Percentiles rank a stretch among this genome's conserved stretches.
These are phyloP conservation scores for Calameuta pallipes DNA, from an alignment of 2,888 invertebrate genomes.

Conservation along the genomic window DNA sequence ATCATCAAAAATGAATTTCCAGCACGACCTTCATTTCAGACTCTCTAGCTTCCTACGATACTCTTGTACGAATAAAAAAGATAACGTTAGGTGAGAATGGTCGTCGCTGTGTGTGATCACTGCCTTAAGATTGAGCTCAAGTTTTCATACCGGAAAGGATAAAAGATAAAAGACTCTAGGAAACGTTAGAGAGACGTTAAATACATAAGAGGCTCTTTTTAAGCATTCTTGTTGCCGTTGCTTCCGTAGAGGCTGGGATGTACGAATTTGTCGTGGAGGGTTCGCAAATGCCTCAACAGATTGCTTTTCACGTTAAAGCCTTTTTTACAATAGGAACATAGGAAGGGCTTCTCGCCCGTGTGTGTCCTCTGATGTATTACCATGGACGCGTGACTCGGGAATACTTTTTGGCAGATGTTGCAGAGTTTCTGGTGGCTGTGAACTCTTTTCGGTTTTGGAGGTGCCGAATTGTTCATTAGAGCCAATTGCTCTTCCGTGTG, in stretches of 20 bases:
- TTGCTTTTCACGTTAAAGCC: slow-evolving; percentile 85
- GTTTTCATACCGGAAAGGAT: slow-evolving; percentile 9
- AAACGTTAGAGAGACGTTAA: not conserved
- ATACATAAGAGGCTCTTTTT: slow-evolving; percentile 29
- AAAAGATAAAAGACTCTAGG: not conserved
- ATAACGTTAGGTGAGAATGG: not conserved
- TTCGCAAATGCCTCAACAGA: slow-evolving; percentile 78
- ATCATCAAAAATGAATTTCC: slow-evolving; percentile 9
- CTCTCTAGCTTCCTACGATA: not conserved
- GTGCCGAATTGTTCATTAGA: slow-evolving; percentile 78
- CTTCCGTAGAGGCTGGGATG: slow-evolving; percentile 65
- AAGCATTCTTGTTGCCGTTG: slow-evolving; percentile 62
- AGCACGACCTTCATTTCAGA: not conserved
- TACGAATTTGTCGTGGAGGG: slow-evolving; percentile 78
- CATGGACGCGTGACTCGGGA: slow-evolving; percentile 84
- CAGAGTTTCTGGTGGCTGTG: slow-evolving; percentile 68
- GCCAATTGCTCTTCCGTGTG: slow-evolving; percentile 86
- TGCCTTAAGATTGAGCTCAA: slow-evolving; percentile 30
- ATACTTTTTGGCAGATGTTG: slow-evolving; percentile 77
- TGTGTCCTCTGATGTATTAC: slow-evolving; percentile 82
- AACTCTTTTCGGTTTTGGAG: slow-evolving; percentile 69
- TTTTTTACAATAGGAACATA: slow-evolving; percentile 80
- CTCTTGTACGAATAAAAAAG: not conserved
- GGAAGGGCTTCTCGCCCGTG: slow-evolving; percentile 80
- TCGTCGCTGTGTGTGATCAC: slow-evolving; percentile 24